Evolutionary conservation across 2,888 invertebrate species (phyloP), one percentile per base, ranked within the genome.

Genomic region (Lapara coniferarum): DNA sequence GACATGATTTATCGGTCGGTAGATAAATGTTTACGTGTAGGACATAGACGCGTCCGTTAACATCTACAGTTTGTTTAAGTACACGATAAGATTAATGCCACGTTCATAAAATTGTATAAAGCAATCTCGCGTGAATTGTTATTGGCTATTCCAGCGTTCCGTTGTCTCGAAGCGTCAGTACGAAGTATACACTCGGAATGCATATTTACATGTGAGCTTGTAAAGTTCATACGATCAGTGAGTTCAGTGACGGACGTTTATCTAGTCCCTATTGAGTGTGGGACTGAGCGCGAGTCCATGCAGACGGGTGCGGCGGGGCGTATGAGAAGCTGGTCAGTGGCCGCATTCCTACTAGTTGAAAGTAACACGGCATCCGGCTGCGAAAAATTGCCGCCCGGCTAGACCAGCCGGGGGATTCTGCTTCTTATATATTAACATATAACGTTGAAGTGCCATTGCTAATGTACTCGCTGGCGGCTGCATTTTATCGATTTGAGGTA

Each of bases 301-400:
- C 70, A 68, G 71, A 72, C 72, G 69, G 74, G 73, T 69, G 71
- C 69, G 83, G 84, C 79, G 81, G 73, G 82, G 80, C 82, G 85
- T 84, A 83, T 81, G 82, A 84, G 86, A 87, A 84, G 88, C 88
- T 91, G 90, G 89, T 84, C 90, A 87, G 79, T 91, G 92, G 90
- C 93, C 92, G 92, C 93, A 93, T 93, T 93, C 93, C 86, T 85
- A 77, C 81, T 87, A 89, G 89, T 92, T 92, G 92, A 93, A 93
- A 93, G 92, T 91, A 90, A 89, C 88, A 85, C 88, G 83, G 89
- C 85, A 91, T 92, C 92, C 92, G 93, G 89, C 90, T 89, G 91
- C 90, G 88, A 91, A 92, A 92, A 91, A 90, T 89, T 85, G 86
- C 84, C 83, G 87, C 82, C 84, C 82, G 80, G 80, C 79, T 77